Base-by-base conservation (phyloP, 1,140 invertebrate species). In the Hypsibius dujardini region DNA sequence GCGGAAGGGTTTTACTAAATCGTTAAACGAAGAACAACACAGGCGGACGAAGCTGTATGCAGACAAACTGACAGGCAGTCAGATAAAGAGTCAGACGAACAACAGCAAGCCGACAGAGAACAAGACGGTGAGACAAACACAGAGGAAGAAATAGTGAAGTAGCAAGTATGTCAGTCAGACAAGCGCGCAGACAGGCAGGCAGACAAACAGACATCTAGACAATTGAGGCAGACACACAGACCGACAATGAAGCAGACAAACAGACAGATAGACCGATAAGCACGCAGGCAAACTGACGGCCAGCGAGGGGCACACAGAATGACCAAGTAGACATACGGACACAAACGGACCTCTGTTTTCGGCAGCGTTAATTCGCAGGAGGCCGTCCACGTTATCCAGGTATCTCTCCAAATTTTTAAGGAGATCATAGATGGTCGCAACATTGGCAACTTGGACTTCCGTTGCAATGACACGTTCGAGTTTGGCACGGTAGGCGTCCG, bases 11-110 rank as follows among this genome's bases (percentile, higher is more conserved):
- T n/a, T n/a, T n/a, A n/a, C 7, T 56, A 56, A 56, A 56, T 7
- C 50, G 50, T 56, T n/a, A 56, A 56, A 56, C 50, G 50, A 56
- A 56, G 7, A 56, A n/a, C n/a, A n/a, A n/a, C n/a, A n/a, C n/a
- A n/a, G n/a, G n/a, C n/a, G n/a, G n/a, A n/a, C n/a, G n/a, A n/a
- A n/a, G n/a, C n/a, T n/a, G n/a, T n/a, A n/a, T n/a, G n/a, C n/a
- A n/a, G n/a, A n/a, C n/a, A n/a, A n/a, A n/a, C n/a, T n/a, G n/a
- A n/a, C n/a, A n/a, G n/a, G n/a, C n/a, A n/a, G n/a, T n/a, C n/a
- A n/a, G n/a, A n/a, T n/a, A n/a, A n/a, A n/a, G n/a, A n/a, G n/a
- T n/a, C n/a, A n/a, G n/a, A n/a, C n/a, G n/a, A n/a, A n/a, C n/a
- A n/a, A n/a, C n/a, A n/a, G n/a, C n/a, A n/a, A n/a, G n/a, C n/a